Evolutionary conservation across 1,140 invertebrate species (phyloP).

Genomic region (Agraylea sexmaculata): DNA sequence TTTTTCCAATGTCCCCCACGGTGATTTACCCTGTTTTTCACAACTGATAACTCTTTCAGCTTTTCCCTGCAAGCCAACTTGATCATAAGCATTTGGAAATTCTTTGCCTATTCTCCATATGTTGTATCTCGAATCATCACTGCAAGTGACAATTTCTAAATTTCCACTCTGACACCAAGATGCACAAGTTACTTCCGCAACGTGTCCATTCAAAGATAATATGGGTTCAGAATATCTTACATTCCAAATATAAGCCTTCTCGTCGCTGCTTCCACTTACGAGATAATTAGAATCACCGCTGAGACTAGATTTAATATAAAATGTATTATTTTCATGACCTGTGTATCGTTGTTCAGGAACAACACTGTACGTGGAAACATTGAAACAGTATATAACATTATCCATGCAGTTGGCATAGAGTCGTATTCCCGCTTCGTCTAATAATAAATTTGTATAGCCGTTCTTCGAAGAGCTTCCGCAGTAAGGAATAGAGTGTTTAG

Average conservation of each 20-base stretch:
- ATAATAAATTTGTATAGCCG: constrained; percentile 67
- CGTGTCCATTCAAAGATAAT: constrained; percentile 58
- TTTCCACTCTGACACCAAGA: constrained; percentile 53
- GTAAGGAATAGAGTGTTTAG: constrained; percentile 60
- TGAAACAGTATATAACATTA: constrained; percentile 73
- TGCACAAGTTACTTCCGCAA: constrained; percentile 73
- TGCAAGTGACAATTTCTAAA: constrained; percentile 60
- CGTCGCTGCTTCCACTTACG: constrained; percentile 73
- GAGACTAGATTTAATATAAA: constrained; percentile 71
- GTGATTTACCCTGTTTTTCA: constrained; percentile 21
- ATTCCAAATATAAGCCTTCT: constrained; percentile 76
- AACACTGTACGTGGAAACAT: constrained; percentile 56
- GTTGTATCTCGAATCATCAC: constrained; percentile 64
- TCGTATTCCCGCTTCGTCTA: constrained; percentile 54
- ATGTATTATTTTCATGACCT: constrained; percentile 64
- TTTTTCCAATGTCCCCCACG: constrained; percentile 33
- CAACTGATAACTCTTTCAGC: constrained; percentile 37
- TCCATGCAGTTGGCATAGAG: constrained; percentile 81
- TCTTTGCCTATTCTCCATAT: constrained; percentile 60
- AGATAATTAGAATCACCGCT: constrained; percentile 70
- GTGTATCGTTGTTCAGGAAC: constrained; percentile 49
- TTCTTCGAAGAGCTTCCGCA: constrained; percentile 51
- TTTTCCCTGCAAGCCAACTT: constrained; percentile 37
- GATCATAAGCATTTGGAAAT: constrained; percentile 35
- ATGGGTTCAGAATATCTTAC: constrained; percentile 49